These are phyloP conservation scores for Itoplectis maculator DNA, from an alignment of 2,888 invertebrate genomes.

Conservation along the genomic window DNA sequence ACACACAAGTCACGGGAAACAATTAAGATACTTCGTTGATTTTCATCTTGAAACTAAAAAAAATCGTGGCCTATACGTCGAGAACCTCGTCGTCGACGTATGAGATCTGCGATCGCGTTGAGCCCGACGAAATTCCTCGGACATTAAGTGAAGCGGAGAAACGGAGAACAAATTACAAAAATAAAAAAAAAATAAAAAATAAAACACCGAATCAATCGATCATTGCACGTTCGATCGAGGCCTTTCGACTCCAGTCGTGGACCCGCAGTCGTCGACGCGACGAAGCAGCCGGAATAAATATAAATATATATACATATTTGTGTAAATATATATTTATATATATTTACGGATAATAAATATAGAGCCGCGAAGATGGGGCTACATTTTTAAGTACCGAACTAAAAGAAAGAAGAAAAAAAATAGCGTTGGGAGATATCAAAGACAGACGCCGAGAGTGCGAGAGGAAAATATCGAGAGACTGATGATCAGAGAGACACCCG, in stretches of 20 bases:
- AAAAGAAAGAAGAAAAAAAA: conserved; percentile 33
- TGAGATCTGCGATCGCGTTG: conserved; percentile 3
- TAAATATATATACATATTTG: neutral
- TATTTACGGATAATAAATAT: conserved; percentile 1
- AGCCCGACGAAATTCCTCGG: conserved; percentile 13
- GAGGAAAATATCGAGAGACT: conserved; percentile 25
- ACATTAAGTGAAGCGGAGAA: conserved; percentile 7
- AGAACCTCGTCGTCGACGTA: conserved; percentile 32
- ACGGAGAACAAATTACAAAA: conserved; percentile 4
- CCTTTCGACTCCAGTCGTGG: conserved; percentile 51
- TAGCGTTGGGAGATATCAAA: conserved; percentile 42
- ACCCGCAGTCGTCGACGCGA: conserved; percentile 51
- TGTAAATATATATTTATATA: neutral
- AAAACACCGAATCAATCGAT: conserved; percentile 57
- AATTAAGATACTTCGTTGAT: neutral
- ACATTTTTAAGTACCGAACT: conserved; percentile 33
- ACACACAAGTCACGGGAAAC: conserved; percentile 26
- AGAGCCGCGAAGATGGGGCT: conserved; percentile 10
- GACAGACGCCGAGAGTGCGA: conserved; percentile 25
- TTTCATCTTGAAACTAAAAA: conserved; percentile 3
- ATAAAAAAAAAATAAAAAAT: conserved; percentile 28
- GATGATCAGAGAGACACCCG: conserved; percentile 24
- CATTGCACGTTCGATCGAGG: conserved; percentile 59
- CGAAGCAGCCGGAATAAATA: conserved; percentile 8
- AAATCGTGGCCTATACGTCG: conserved; percentile 53